phyloP scores from a whole-genome alignment of 1,140 invertebrate genomes.

The Drosophila arizonae region DNA sequence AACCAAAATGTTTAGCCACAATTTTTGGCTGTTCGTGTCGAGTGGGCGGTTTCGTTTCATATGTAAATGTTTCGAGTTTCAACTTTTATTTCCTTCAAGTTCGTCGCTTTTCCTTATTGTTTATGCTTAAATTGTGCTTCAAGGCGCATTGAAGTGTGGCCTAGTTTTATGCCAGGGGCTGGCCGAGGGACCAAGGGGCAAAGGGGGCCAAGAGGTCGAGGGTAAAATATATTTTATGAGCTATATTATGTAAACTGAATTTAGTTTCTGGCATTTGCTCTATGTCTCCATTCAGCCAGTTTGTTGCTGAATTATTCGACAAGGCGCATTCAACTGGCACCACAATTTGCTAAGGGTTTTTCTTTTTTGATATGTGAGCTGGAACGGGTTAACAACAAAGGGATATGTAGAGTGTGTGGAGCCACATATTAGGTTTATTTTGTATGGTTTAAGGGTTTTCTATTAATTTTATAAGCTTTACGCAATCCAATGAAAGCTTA shows the following conservation, averaged over 20 bases:
- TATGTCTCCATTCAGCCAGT: slow-evolving; percentile 48
- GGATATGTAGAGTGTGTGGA: background rate
- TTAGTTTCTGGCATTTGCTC: slow-evolving; percentile 73
- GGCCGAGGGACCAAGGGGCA: slow-evolving; percentile 15
- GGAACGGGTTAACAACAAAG: background rate
- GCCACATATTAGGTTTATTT: background rate
- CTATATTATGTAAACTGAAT: slow-evolving; percentile 79
- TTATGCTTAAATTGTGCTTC: slow-evolving; percentile 72
- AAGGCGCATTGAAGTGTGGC: slow-evolving; percentile 68
- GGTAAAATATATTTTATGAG: slow-evolving; percentile 77
- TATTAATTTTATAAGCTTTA: background rate
- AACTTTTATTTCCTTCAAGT: slow-evolving; percentile 76
- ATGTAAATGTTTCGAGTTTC: slow-evolving; percentile 76
- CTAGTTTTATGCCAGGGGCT: slow-evolving; percentile 49
- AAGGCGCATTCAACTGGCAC: slow-evolving; percentile 48
- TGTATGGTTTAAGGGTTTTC: background rate
- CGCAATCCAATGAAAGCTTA: background rate
- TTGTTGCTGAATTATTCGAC: slow-evolving; percentile 51
- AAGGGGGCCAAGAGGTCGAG: slow-evolving; percentile 40
- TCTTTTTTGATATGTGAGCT: background rate
- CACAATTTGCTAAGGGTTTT: slow-evolving; percentile 35
- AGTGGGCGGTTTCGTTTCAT: slow-evolving; percentile 73
- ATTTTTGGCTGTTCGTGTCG: slow-evolving; percentile 58
- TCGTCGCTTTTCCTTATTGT: slow-evolving; percentile 74
- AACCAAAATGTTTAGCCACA: slow-evolving; percentile 17